Evolutionary conservation across 2,888 invertebrate genomes (phyloP).

Genomic region (Axea sp.): DNA sequence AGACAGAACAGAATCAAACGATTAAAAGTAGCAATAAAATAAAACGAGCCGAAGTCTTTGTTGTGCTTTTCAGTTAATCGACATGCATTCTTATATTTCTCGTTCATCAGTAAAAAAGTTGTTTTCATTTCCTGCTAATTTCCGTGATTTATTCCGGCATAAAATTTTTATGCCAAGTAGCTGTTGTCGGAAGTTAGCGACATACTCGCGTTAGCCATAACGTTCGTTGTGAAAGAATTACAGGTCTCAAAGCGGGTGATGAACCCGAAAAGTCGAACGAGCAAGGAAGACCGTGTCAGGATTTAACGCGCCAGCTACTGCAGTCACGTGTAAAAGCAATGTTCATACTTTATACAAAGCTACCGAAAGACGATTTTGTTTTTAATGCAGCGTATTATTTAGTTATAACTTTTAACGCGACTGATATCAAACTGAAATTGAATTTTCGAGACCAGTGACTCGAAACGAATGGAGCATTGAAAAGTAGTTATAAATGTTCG

Average conservation of each 20-base stretch:
- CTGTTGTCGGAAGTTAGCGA: conserved; percentile 17
- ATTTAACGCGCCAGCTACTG: conserved; percentile 30
- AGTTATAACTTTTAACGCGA: background rate
- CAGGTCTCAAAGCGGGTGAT: conserved; percentile 15
- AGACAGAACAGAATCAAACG: too few relatives aligned
- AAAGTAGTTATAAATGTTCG: too few relatives aligned
- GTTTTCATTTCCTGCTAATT: conserved; percentile 53
- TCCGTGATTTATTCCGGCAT: conserved; percentile 43
- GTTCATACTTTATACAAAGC: conserved; percentile 13
- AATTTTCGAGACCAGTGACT: too few relatives aligned
- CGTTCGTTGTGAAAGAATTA: background rate
- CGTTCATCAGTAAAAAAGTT: conserved; percentile 25
- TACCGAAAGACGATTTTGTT: background rate
- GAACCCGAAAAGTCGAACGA: background rate
- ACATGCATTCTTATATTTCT: conserved; percentile 31
- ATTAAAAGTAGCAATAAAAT: too few relatives aligned
- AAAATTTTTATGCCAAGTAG: conserved; percentile 21
- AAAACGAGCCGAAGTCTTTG: too few relatives aligned
- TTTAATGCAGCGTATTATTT: conserved; percentile 8
- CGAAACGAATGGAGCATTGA: too few relatives aligned
- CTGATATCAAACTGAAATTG: too few relatives aligned
- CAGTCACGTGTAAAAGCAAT: conserved; percentile 15
- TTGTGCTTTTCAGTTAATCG: background rate
- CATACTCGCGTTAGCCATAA: conserved; percentile 18
- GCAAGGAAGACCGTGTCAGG: background rate